Conservation (phyloP, 2,113 vertebrate genomes). For the Caranx melampygus region DNA sequence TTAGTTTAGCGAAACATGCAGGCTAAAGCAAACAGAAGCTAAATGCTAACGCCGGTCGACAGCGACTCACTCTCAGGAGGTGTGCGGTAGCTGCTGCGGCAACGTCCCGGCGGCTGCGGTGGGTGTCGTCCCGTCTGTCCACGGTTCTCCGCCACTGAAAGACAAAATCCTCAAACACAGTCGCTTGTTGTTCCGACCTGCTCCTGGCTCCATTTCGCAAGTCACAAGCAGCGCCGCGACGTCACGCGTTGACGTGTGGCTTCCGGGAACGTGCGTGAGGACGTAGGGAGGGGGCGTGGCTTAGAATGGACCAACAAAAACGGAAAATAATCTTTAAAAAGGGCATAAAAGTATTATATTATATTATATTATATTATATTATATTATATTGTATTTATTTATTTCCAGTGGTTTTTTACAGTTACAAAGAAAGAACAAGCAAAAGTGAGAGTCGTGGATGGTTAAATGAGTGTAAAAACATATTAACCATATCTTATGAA, state of each 20-base stretch:
- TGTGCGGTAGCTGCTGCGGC: neutral
- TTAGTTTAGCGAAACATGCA: neutral
- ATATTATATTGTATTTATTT: too few species aligned
- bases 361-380: too few species aligned
- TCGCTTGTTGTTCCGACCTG: neutral
- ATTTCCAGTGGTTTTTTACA: too few species aligned
- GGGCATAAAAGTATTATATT: too few species aligned
- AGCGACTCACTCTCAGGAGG: conserved; percentile 64
- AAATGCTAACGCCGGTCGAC: neutral
- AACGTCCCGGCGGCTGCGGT: neutral
- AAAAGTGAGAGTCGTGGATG: too few species aligned
- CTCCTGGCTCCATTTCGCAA: conserved; percentile 66
- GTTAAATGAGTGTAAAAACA: too few species aligned
- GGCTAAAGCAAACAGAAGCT: conserved; percentile 14
- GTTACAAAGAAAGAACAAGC: too few species aligned
- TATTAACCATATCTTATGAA: too few species aligned
- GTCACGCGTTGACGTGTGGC: neutral
- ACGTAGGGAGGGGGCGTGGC: neutral
- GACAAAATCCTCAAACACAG: neutral
- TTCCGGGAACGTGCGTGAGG: neutral
- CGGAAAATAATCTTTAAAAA: too few species aligned
- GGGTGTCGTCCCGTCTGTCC: neutral
- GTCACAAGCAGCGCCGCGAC: conserved; percentile 46
- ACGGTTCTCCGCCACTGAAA: neutral
- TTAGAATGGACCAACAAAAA: neutral